Evolutionary conservation across 2,797 vertebrate genomes (phyloP), one percentile per base, ranked within the genome.

Genomic region (Vipera ursinii): DNA sequence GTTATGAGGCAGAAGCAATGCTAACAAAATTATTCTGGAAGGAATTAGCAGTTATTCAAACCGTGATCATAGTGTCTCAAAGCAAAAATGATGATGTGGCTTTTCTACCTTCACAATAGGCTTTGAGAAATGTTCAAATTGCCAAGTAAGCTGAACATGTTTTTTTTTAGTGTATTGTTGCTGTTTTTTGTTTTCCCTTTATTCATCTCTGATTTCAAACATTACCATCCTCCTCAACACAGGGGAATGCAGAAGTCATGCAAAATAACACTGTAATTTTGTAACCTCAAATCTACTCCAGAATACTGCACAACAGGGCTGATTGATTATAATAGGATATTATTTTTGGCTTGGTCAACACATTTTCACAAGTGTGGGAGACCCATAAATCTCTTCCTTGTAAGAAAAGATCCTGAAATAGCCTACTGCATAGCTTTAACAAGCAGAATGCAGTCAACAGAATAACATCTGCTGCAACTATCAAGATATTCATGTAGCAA

Each of bases 31-130:
- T 91, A 82, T 9, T 92, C 88, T 93, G 15, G 61, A 73, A 86
- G 91, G 56, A 92, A 93, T 92, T 91, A 88, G 8, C 63, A 65
- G 38, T 20, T 94, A 17, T 94, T 96, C 94, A 94, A 93, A 92
- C 28, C 85, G 94, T 95, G 89, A 89, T 57, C 1, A 86, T 91
- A 48, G 38, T 88, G 55, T 94, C 65, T 91, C 88, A 90, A 87
- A 95, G 22, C 15, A 93, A 89, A 90, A 0, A 1, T 60, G 61
- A 78, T 95, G 93, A 78, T 90, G 24, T 6, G 0, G 0, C 9
- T 56, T 78, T 92, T 95, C n/a, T 94, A 63, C 92, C 91, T 96
- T 92, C 88, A 92, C 44, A 90, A 4, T 0, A 0, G 92, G 91
- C 55, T 93, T 60, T 51, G 78, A 92, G 10, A 59, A 94, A 65